Base-by-base conservation (phyloP, 2,888 invertebrate genomes). In the Drosophila rellima region DNA sequence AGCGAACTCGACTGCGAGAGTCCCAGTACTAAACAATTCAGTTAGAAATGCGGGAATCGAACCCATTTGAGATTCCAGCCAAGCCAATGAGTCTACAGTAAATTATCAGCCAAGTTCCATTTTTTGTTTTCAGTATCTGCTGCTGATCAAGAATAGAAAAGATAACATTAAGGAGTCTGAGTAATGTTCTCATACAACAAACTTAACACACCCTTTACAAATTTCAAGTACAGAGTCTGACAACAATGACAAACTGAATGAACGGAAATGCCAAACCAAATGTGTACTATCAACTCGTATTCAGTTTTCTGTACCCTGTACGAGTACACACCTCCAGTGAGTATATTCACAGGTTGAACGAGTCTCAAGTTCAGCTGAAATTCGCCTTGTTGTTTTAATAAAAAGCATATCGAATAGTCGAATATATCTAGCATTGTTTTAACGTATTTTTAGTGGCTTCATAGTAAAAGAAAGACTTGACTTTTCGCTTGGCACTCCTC, bases 371-470 rank as follows among this genome's bases (percentile, higher is more conserved):
- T 42, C 6, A 31, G 10, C 26, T 54, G 31, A 40, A 42, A 20
- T 18, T 50, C 3, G 7, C 1, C n/a, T n/a, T 35, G 31, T 31
- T 20, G 18, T 13, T 18, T 10, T 5, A 20, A n/a, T 10, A n/a
- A n/a, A 29, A 6, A 54, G 37, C 35, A 42, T 45, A 69, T 50
- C 31, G 33, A 3, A 10, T 8, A 61, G 75, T 60, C 74, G 69
- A 23, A 52, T 18, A 52, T 18, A 52, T 26, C 4, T 6, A 1
- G 20, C 26, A 26, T 3, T 31, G 7, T 11, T 42, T 15, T 10
- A 37, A 17, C 33, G 33, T 35, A 31, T 39, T 48, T 31, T 45
- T 55, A n/a, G 33, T 52, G 33, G 40, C 45, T 39, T 51, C 39
- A 35, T 35, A 47, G 40, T 20, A 52, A 39, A 15, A 26, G 37